Conservation (phyloP, 2,888 invertebrate species). For the Barypeithes pellucidus region DNA sequence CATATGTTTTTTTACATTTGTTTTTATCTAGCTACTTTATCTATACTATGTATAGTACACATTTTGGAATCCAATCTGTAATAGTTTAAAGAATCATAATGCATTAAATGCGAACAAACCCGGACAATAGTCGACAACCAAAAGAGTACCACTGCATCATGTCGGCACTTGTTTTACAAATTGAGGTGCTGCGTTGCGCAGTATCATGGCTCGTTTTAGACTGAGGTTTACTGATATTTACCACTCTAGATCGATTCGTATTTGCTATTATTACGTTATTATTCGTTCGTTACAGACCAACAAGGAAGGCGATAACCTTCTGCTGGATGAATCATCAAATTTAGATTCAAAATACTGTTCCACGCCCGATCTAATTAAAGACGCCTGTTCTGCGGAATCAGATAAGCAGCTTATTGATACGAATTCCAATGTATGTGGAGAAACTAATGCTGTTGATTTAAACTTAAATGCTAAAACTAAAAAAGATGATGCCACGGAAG, state of each 20-base stretch:
- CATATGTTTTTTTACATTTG: too few species aligned
- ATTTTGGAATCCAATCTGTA: too few species aligned
- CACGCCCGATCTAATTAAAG: conserved; percentile 46
- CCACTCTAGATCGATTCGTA: neutral
- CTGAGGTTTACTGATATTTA: too few species aligned
- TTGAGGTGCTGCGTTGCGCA: too few species aligned
- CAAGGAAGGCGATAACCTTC: conserved; percentile 33
- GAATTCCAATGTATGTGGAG: conserved; percentile 66
- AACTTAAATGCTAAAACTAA: conserved; percentile 47
- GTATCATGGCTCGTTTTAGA: too few species aligned
- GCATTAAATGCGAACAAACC: too few species aligned
- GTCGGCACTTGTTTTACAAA: too few species aligned
- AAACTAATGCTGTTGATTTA: conserved; percentile 57
- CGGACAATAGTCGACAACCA: too few species aligned
- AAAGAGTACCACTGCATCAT: too few species aligned
- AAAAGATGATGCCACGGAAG: conserved; percentile 40
- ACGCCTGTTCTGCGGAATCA: conserved; percentile 54
- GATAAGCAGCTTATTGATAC: conserved; percentile 60
- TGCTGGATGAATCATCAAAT: conserved; percentile 43
- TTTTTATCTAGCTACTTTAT: too few species aligned
- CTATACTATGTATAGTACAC: too few species aligned
- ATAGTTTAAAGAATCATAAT: too few species aligned
- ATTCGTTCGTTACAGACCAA: conserved; percentile 18
- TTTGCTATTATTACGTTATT: neutral
- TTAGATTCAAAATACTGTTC: conserved; percentile 29